phyloP scores from a whole-genome alignment of 2,113 vertebrate genomes.

The Sander vitreus region DNA sequence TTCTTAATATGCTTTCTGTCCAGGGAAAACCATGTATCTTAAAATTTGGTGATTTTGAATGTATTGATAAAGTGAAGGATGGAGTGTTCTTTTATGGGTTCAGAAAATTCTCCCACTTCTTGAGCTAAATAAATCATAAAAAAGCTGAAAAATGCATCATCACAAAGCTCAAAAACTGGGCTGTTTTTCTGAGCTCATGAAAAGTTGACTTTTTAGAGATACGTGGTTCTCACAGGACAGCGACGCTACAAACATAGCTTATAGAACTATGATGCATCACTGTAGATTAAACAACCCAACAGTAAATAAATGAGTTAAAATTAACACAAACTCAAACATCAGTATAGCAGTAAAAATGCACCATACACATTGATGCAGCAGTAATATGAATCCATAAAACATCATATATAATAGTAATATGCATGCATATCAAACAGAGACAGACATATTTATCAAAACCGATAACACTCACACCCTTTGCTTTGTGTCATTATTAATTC shows the following conservation, averaged over 20 bases:
- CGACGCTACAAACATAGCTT: neutral
- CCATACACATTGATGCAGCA: too few relatives aligned
- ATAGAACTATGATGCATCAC: too few relatives aligned
- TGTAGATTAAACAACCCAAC: neutral
- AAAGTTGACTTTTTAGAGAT: neutral
- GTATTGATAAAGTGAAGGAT: neutral
- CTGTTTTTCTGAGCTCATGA: neutral
- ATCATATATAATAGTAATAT: neutral
- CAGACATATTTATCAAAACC: slow-evolving; percentile 10
- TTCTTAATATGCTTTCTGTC: neutral
- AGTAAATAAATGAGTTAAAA: neutral
- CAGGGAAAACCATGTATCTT: neutral
- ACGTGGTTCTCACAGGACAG: neutral
- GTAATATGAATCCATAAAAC: too few relatives aligned
- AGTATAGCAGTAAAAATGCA: too few relatives aligned
- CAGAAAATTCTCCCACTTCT: neutral
- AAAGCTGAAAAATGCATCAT: neutral
- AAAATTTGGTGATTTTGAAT: neutral
- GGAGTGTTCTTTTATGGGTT: neutral
- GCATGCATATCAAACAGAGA: neutral
- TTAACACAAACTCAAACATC: too few relatives aligned
- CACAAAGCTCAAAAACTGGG: neutral
- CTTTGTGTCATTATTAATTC: slow-evolving; percentile 56
- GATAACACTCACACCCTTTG: neutral
- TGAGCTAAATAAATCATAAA: neutral